These are phyloP conservation scores for Ammodytes dubius DNA, from an alignment of 2,113 vertebrate genomes.

Conservation along the genomic window DNA sequence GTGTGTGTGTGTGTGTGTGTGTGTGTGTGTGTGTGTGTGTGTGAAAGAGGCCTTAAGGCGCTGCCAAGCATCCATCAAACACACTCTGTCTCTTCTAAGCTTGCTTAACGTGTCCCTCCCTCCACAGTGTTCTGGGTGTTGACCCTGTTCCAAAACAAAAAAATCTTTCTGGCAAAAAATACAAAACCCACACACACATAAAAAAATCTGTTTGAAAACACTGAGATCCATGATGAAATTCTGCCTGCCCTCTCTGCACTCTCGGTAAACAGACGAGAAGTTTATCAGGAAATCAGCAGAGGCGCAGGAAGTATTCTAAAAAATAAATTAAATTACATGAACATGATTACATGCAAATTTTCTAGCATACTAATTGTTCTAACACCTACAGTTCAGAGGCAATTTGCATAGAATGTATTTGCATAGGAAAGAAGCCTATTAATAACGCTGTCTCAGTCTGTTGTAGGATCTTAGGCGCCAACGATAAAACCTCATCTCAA, in stretches of 20 bases:
- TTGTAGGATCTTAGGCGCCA: constrained; percentile 1
- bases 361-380: constrained; percentile 21
- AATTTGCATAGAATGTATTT: constrained; percentile 36
- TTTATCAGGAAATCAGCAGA: constrained; percentile 21
- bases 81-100: constrained; percentile 46
- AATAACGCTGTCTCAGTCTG: constrained; percentile 8
- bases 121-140: constrained; percentile 43
- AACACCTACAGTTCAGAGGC: constrained; percentile 13
- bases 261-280: constrained; percentile 33
- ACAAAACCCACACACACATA: not conserved
- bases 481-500: not conserved
- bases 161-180: constrained; percentile 32
- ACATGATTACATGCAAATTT: constrained; percentile 3
- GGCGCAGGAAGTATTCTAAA: not conserved
- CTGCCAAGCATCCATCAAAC: constrained; percentile 72
- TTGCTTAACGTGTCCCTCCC: constrained; percentile 54
- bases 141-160: constrained; percentile 60
- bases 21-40: constrained; percentile 11
- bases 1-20: not conserved
- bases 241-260: constrained; percentile 15
- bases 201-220: constrained; percentile 23
- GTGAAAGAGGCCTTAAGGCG: constrained; percentile 59
- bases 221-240: constrained; percentile 20
- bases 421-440: constrained; percentile 10
- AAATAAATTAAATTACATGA: not conserved